Evolutionary conservation across 2,113 vertebrate species (phyloP).

Genomic region (Oxygymnocypris stewartii): DNA sequence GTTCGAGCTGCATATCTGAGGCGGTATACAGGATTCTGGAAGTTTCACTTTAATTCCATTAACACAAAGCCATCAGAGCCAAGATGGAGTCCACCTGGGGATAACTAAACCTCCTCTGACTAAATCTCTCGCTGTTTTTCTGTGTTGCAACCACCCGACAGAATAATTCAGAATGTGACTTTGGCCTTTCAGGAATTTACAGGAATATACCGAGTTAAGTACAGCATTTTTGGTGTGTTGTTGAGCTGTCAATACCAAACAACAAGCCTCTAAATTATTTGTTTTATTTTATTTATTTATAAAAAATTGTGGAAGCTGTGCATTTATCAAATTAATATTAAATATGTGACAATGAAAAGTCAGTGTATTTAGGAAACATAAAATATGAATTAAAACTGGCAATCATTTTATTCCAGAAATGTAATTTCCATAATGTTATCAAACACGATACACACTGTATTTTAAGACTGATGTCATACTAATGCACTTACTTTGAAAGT

Average conservation of each 20-base stretch:
- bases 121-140: slow-evolving; percentile 2
- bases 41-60: slow-evolving; percentile 50
- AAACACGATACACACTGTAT: not conserved
- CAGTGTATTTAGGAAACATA: not conserved
- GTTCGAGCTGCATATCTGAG: slow-evolving; percentile 30
- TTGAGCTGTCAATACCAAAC: not conserved
- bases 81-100: slow-evolving; percentile 37
- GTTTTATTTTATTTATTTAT: too few species aligned
- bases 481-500: not conserved
- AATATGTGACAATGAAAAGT: not conserved
- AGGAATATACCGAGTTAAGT: not conserved
- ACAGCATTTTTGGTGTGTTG: not conserved
- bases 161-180: not conserved
- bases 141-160: not conserved
- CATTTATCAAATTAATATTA: not conserved
- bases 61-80: slow-evolving; percentile 35
- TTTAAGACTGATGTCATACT: not conserved
- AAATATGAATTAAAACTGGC: not conserved
- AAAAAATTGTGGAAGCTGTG: not conserved
- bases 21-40: slow-evolving; percentile 32
- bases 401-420: not conserved
- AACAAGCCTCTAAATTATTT: not conserved
- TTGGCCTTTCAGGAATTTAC: not conserved
- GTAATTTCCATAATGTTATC: not conserved
- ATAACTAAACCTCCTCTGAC: slow-evolving; percentile 27